phyloP scores from a whole-genome alignment of 2,113 vertebrate genomes.

The Antechinus flavipes region DNA sequence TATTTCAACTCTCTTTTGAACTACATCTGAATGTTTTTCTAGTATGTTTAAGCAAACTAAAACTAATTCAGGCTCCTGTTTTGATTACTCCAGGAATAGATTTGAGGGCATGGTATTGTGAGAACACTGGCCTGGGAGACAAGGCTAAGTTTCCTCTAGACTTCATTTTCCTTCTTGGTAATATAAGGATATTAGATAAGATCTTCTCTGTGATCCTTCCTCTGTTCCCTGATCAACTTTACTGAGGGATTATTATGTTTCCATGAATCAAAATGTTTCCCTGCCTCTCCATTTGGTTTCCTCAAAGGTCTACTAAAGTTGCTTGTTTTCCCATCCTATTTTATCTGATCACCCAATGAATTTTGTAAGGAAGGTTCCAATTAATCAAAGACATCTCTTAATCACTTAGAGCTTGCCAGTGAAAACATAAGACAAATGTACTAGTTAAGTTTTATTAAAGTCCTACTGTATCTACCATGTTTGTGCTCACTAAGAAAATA shows the following conservation, averaged over 20 bases:
- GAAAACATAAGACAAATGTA: background rate
- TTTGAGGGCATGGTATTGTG: background rate
- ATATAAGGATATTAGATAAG: background rate
- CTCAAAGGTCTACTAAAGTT: background rate
- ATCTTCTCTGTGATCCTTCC: background rate
- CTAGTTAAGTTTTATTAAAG: background rate
- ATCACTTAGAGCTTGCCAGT: background rate
- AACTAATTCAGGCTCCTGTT: conserved; percentile 58
- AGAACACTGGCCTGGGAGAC: background rate
- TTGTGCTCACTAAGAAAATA: background rate
- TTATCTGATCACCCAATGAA: background rate
- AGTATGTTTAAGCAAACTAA: conserved; percentile 68
- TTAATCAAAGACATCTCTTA: background rate
- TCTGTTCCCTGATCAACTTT: background rate
- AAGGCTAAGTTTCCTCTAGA: background rate
- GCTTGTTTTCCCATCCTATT: background rate
- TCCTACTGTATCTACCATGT: background rate
- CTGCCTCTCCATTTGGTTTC: background rate
- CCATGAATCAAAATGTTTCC: background rate
- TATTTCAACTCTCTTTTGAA: conserved; percentile 70
- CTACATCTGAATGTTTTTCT: conserved; percentile 69
- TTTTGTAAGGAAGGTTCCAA: background rate
- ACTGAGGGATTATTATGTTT: background rate
- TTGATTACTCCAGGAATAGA: background rate
- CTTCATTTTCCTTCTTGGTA: background rate